These are phyloP conservation scores for Eupithecia subfuscata DNA, from an alignment of 2,888 invertebrate genomes.

Conservation along the genomic window DNA sequence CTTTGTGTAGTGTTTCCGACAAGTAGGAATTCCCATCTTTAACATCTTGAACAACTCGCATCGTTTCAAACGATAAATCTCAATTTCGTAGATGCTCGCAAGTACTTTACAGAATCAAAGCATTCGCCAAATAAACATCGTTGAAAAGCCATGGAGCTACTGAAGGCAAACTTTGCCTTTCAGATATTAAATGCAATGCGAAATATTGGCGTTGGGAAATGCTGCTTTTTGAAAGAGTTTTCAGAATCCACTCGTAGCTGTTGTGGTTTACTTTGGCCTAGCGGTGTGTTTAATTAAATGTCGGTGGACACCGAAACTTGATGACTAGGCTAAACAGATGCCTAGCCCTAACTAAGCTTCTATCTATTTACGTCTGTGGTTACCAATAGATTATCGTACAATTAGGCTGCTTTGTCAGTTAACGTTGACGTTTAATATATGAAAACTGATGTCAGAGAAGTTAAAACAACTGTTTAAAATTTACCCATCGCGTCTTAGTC, in stretches of 20 bases:
- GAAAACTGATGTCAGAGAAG: no score
- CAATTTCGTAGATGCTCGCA: slow-evolving; percentile 1
- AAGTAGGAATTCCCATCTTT: slow-evolving; percentile 1
- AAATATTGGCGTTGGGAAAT: slow-evolving; percentile 5
- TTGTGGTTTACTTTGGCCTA: not conserved
- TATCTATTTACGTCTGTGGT: no score
- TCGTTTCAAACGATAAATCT: not conserved
- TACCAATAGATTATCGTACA: no score
- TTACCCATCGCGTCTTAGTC: no score
- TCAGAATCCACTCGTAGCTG: not conserved
- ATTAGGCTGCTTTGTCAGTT: no score
- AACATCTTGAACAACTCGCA: not conserved
- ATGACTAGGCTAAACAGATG: not conserved
- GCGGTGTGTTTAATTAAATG: not conserved
- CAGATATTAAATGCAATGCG: slow-evolving; percentile 15
- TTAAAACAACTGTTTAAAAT: no score
- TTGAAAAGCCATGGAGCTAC: not conserved
- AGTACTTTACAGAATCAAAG: slow-evolving; percentile 8
- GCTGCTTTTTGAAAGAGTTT: not conserved
- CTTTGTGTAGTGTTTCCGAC: not conserved
- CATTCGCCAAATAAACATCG: slow-evolving; percentile 9
- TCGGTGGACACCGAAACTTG: not conserved
- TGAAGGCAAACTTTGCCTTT: slow-evolving; percentile 15
- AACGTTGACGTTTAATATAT: no score
- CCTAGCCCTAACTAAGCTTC: not conserved